Base-by-base conservation (phyloP, 1,140 invertebrate genomes). In the Meloidogyne exigua region DNA sequence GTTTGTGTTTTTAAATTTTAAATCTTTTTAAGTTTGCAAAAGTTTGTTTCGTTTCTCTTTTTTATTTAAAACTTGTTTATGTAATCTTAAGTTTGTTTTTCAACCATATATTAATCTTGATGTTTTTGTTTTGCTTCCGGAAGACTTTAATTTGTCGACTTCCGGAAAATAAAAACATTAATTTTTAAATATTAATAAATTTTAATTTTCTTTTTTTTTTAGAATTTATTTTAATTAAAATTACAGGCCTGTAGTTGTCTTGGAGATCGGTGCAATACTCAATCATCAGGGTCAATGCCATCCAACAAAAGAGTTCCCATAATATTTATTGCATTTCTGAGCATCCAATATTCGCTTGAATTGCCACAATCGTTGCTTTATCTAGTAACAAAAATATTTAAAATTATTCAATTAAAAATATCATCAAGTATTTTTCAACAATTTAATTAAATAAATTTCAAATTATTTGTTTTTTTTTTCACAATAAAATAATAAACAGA, bases 191-290 rank as follows among this genome's bases (percentile, higher is more conserved):
- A n/a, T n/a, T n/a, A n/a, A n/a, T n/a, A n/a, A n/a, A n/a, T n/a
- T 44, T 44, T 44, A 11, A 44, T 13, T 2, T 15, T 23, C 13
- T 36, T 23, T 25, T 21, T 23, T 1, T 70, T 25, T 28, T 21
- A 70, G 2, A 70, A 70, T 10, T 9, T 32, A 10, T 39, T 68
- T 68, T 68, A 25, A 68, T 28, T 28, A 26, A 69, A 32, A 28
- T 39, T 23, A 63, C 42, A 78, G 76, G 76, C 73, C 13, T 78
- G 76, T 64, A 76, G 71, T 39, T 78, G 76, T 26, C 18, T 76
- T 15, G 75, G 75, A 28, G 71, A 76, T 49, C 49, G 57, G n/a
- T 73, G 72, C 72, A 73, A 73, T 11, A n/a, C 10, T 5, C 72
- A 73, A 32, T 23, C 21, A 73, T 28, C 57, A 64, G 28, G 18